Evolutionary conservation across 2,113 vertebrate genomes (phyloP).

Genomic region (Apeltes quadracus): DNA sequence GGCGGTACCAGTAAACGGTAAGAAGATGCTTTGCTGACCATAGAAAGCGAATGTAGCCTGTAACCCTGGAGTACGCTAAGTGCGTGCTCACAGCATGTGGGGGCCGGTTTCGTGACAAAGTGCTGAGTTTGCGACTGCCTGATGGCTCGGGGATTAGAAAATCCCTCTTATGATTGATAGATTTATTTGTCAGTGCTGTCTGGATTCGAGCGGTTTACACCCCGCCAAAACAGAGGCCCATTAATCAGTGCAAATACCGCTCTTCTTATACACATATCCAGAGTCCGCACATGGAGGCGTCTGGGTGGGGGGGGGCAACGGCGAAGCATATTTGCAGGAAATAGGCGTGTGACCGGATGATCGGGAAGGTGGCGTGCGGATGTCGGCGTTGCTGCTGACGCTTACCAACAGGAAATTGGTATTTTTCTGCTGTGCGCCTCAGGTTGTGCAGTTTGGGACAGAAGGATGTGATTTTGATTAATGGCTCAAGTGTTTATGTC

Average conservation of each 20-base stretch:
- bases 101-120: constrained; percentile 65
- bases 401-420: constrained; percentile 66
- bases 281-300: constrained; percentile 62
- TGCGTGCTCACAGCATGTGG: constrained; percentile 47
- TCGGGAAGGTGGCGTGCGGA: constrained; percentile 33
- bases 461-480: constrained; percentile 68
- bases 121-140: constrained; percentile 76
- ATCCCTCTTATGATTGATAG: constrained; percentile 79
- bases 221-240: constrained; percentile 63
- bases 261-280: constrained; percentile 75
- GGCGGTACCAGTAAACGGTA: neutral
- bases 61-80: constrained; percentile 39
- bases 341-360: constrained; percentile 55
- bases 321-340: constrained; percentile 57
- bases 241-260: constrained; percentile 81
- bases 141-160: constrained; percentile 78
- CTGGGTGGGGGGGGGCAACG: constrained; percentile 62
- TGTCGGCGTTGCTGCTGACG: constrained; percentile 58
- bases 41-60: neutral
- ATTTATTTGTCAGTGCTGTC: constrained; percentile 80
- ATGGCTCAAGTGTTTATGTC: constrained; percentile 55
- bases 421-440: constrained; percentile 44
- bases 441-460: constrained; percentile 55
- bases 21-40: neutral
- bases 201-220: constrained; percentile 66